Percentiles rank a stretch among this genome's conserved stretches.
Conservation (phyloP, 1,140 invertebrate species). For the Meloidogyne hapla region DNA sequence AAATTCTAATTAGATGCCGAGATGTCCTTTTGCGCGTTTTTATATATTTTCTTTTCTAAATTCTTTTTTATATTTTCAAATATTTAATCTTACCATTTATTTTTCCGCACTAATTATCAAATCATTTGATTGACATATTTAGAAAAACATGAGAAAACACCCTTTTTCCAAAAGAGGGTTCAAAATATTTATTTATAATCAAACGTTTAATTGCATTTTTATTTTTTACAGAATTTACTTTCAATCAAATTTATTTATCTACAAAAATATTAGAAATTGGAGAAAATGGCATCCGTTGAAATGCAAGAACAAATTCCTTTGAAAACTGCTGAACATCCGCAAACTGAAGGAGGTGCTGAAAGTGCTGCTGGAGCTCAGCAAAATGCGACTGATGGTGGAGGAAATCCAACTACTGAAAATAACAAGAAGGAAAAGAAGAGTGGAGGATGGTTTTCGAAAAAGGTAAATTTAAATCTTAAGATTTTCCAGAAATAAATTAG, state of each 20-base stretch:
- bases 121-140: neutral
- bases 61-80: too few relatives aligned
- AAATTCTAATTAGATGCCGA: too few relatives aligned
- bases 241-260: neutral
- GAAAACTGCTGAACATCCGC: conserved; percentile 15
- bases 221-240: neutral
- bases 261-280: neutral
- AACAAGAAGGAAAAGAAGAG: conserved; percentile 24
- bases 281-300: conserved; percentile 20
- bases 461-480: too few relatives aligned
- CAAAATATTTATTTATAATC: too few relatives aligned
- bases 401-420: neutral
- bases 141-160: neutral
- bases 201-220: neutral
- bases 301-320: conserved; percentile 27
- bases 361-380: conserved; percentile 9
- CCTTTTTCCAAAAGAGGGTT: neutral
- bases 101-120: neutral
- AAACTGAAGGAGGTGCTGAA: conserved; percentile 4
- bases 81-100: neutral
- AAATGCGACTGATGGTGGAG: neutral
- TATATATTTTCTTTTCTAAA: too few relatives aligned
- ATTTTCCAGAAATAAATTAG: too few relatives aligned
- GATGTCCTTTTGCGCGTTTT: too few relatives aligned
- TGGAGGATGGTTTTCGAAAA: neutral